Evolutionary conservation across 2,797 vertebrate species (phyloP).

Genomic region (Enteromius anoplus): DNA sequence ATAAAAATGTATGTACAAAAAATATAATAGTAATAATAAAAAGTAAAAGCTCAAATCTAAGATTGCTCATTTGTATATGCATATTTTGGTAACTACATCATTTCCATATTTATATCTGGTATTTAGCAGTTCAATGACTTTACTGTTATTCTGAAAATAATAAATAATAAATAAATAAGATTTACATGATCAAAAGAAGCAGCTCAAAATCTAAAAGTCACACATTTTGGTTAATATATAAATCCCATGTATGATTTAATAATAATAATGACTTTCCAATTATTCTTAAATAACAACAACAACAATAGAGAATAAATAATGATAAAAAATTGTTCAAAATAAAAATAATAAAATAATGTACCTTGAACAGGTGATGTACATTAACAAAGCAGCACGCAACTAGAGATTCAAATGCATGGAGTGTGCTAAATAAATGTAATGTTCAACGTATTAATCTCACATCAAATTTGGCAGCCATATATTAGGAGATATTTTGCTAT

Average conservation of each 20-base stretch:
- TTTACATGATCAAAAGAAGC: not conserved
- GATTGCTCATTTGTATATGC: not conserved
- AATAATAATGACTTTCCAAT: not conserved
- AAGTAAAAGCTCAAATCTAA: not conserved
- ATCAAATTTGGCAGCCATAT: not conserved
- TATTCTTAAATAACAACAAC: not conserved
- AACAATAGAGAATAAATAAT: not conserved
- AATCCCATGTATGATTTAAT: not conserved
- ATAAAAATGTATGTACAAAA: not conserved
- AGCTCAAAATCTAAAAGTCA: not conserved
- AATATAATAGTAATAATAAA: not conserved
- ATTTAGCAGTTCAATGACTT: not conserved
- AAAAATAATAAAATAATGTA: not conserved
- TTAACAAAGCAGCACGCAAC: not conserved
- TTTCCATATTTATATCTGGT: not conserved
- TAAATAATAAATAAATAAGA: not conserved
- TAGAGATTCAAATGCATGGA: not conserved
- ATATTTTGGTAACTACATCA: not conserved
- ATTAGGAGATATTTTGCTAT: not conserved
- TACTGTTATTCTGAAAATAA: not conserved
- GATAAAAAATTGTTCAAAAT: not conserved
- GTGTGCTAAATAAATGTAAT: slow-evolving; percentile 22
- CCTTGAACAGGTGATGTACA: not conserved
- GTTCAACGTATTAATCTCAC: not conserved
- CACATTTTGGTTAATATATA: not conserved